phyloP scores from a whole-genome alignment of 2,888 invertebrate genomes.

The Netelia inedita region DNA sequence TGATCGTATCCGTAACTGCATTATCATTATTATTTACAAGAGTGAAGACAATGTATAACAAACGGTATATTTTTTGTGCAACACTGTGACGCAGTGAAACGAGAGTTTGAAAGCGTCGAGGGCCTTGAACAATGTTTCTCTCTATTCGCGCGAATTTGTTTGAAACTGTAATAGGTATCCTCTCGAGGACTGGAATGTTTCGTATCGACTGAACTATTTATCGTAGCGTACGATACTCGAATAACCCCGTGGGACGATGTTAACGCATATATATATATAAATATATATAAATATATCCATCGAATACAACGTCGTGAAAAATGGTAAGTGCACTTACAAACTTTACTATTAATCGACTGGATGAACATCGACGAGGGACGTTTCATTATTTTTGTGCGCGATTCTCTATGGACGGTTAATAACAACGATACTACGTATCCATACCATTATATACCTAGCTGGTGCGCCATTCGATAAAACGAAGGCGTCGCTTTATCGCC shows the following conservation, averaged over 20 bases:
- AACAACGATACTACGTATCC: slow-evolving; percentile 49
- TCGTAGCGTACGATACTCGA: slow-evolving; percentile 15
- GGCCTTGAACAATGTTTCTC: neutral
- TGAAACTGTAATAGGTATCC: neutral
- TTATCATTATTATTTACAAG: slow-evolving; percentile 50
- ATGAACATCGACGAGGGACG: slow-evolving; percentile 13
- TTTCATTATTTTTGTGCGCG: slow-evolving; percentile 38
- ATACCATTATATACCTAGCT: slow-evolving; percentile 3
- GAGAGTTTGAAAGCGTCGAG: neutral
- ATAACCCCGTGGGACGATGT: slow-evolving; percentile 16
- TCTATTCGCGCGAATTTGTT: neutral
- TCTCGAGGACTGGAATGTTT: slow-evolving; percentile 32
- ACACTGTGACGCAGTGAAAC: neutral
- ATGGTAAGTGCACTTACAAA: slow-evolving; percentile 47
- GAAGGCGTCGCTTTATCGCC: slow-evolving; percentile 32
- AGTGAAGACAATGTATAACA: neutral
- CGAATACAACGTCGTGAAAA: slow-evolving; percentile 28
- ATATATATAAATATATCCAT: slow-evolving; percentile 24
- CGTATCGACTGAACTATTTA: slow-evolving; percentile 35
- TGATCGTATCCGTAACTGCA: slow-evolving; percentile 30
- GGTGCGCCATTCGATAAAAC: slow-evolving; percentile 6
- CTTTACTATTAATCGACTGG: slow-evolving; percentile 39
- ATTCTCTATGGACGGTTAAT: slow-evolving; percentile 51
- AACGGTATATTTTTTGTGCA: slow-evolving; percentile 27
- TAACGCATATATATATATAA: neutral